Base-by-base conservation (phyloP, 2,113 vertebrate species). In the Manacus vitellinus region DNA sequence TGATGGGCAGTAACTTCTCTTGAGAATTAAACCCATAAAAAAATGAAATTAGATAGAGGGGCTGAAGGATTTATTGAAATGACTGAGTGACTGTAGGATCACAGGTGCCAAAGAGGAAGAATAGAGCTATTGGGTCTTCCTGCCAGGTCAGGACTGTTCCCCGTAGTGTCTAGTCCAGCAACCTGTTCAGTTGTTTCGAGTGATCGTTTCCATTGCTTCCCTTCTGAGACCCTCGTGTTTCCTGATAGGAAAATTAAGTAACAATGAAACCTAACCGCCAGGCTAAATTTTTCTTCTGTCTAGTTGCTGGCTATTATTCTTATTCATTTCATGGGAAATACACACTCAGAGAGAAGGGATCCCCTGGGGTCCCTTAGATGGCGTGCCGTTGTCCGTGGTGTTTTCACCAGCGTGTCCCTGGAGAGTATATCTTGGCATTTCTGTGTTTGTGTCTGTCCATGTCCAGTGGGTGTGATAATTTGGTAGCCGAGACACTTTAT, bases 21-120 rank as follows among this genome's bases (percentile, higher is more conserved):
- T 30, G 49, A 89, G 76, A 87, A 62, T 65, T 63, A 71, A 81
- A n/a, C 37, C 85, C 39, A 56, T 86, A 25, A 86, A 92, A 78
- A 89, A 77, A 20, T 31, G 59, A 75, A 86, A 93, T 44, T 56
- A 84, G 52, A 61, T 28, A 86, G 68, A 86, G 35, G 49, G 88
- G 79, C 66, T 95, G 94, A 96, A 87, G 49, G 95, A 96, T 95
- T 96, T 97, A 94, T 94, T 95, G 85, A 86, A 80, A 72, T 82
- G 68, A 81, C 65, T 56, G 88, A 91, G 73, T 56, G 75, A 89
- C 85, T 96, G 68, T 41, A 33, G 79, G 37, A 65, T 77, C 12
- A 5, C 79, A 81, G 68, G 72, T 96, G 94, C 94, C 96, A 91
- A 89, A 95, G 88, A 97, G 94, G 95, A 96, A 96, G 75, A 95